These are phyloP conservation scores for Homarus americanus DNA, from an alignment of 1,140 invertebrate genomes.

Conservation along the genomic window DNA sequence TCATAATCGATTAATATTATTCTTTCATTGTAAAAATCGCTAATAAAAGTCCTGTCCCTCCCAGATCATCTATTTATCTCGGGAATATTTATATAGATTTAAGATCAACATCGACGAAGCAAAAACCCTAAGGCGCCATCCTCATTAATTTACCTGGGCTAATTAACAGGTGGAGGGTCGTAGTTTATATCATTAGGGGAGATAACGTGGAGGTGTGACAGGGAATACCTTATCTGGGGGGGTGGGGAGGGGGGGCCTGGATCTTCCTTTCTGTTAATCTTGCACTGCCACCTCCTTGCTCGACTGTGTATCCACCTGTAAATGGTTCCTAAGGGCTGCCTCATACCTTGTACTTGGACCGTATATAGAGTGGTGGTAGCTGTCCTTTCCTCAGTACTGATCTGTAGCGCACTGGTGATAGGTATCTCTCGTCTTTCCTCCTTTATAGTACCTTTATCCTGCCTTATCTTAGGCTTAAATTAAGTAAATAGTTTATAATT, in stretches of 20 bases:
- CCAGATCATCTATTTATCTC: neutral
- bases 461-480: too few relatives aligned
- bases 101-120: too few relatives aligned
- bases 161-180: neutral
- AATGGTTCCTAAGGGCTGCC: neutral
- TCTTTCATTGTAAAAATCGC: too few relatives aligned
- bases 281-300: neutral
- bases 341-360: neutral
- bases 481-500: too few relatives aligned
- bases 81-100: neutral
- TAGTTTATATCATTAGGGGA: neutral
- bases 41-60: too few relatives aligned
- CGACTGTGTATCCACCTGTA: neutral
- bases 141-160: neutral
- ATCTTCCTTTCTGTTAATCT: neutral
- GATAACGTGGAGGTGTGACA: neutral
- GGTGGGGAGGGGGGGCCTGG: neutral
- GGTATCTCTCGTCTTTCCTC: too few relatives aligned
- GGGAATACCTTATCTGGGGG: neutral
- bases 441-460: too few relatives aligned
- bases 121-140: neutral
- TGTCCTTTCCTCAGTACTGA: neutral
- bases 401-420: neutral
- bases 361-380: neutral
- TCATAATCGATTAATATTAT: too few relatives aligned